A percentile compares a stretch with the other conserved stretches of the same genome.
These are phyloP conservation scores for Parazoanthus swiftii DNA, from an alignment of 92 coral and sea anemone genomes.

Conservation along the genomic window DNA sequence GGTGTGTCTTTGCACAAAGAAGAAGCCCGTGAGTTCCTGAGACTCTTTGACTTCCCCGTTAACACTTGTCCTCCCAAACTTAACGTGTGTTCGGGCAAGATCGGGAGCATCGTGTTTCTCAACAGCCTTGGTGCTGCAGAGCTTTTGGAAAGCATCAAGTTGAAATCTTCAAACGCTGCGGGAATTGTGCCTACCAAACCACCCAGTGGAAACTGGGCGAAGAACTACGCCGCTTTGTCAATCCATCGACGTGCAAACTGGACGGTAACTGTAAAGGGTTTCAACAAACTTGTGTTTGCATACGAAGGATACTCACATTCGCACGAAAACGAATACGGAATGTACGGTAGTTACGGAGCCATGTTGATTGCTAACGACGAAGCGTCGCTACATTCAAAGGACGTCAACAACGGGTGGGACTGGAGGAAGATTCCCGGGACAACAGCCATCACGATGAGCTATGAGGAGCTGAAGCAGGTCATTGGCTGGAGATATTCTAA, in stretches of 20 bases:
- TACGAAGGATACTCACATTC: slow-evolving; percentile 30
- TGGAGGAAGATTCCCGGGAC: slow-evolving; percentile 55
- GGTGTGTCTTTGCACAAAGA: not conserved
- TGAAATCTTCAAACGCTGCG: not conserved
- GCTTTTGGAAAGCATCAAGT: slow-evolving; percentile 34
- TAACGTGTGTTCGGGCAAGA: slow-evolving; percentile 34
- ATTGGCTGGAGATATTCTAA: slow-evolving; percentile 42
- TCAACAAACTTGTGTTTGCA: slow-evolving; percentile 42
- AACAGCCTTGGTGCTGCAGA: slow-evolving; percentile 49
- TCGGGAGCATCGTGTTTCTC: slow-evolving; percentile 21
- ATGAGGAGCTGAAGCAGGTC: slow-evolving; percentile 17
- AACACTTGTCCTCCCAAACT: slow-evolving; percentile 13
- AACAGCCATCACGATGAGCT: slow-evolving; percentile 23
- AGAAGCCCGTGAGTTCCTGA: slow-evolving; percentile 9
- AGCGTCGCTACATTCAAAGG: slow-evolving; percentile 34
- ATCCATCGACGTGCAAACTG: slow-evolving; percentile 53
- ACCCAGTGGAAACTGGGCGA: slow-evolving; percentile 56
- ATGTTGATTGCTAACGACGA: slow-evolving; percentile 48
- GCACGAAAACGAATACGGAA: slow-evolving; percentile 43
- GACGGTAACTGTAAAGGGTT: slow-evolving; percentile 54
- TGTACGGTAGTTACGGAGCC: slow-evolving; percentile 45
- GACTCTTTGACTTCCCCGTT: slow-evolving; percentile 32
- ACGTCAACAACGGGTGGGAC: slow-evolving; percentile 47
- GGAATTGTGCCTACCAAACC: not conserved
- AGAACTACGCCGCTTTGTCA: slow-evolving; percentile 48